phyloP scores from a whole-genome alignment of 2,113 vertebrate genomes.

The Acanthisitta chloris region DNA sequence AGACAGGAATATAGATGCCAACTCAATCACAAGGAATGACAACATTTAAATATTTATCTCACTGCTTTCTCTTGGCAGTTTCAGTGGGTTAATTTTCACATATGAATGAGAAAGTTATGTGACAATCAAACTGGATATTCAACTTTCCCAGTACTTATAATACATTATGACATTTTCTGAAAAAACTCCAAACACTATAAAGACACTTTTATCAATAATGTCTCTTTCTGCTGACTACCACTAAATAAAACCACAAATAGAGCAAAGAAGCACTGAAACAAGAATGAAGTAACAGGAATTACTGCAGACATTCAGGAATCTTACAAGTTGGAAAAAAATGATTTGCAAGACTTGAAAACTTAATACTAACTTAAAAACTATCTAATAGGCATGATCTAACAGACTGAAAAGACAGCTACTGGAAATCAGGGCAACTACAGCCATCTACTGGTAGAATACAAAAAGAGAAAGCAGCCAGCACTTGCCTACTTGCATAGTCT shows the following conservation, averaged over 20 bases:
- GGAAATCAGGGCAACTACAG: background rate
- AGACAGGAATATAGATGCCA: background rate
- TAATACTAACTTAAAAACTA: background rate
- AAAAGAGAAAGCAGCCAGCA: background rate
- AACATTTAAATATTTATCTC: background rate
- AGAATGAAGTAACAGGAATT: background rate
- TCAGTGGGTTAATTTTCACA: background rate
- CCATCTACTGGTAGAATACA: slow-evolving; percentile 40
- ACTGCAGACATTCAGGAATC: background rate
- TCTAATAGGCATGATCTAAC: background rate
- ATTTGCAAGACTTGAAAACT: background rate
- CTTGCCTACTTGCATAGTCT: background rate
- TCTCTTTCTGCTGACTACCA: background rate
- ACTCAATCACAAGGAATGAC: background rate
- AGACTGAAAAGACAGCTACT: background rate
- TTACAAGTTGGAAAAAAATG: background rate
- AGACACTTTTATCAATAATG: too few species aligned
- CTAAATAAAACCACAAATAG: background rate
- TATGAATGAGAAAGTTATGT: background rate
- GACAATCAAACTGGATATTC: background rate
- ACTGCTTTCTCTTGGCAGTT: background rate
- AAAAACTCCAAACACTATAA: background rate
- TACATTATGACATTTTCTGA: background rate
- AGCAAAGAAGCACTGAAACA: background rate
- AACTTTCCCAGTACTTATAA: background rate